Percentiles rank a stretch among this genome's conserved stretches.
Evolutionary conservation across 1,140 invertebrate genomes (phyloP).

Genomic region (Aphelenchoides besseyi): DNA sequence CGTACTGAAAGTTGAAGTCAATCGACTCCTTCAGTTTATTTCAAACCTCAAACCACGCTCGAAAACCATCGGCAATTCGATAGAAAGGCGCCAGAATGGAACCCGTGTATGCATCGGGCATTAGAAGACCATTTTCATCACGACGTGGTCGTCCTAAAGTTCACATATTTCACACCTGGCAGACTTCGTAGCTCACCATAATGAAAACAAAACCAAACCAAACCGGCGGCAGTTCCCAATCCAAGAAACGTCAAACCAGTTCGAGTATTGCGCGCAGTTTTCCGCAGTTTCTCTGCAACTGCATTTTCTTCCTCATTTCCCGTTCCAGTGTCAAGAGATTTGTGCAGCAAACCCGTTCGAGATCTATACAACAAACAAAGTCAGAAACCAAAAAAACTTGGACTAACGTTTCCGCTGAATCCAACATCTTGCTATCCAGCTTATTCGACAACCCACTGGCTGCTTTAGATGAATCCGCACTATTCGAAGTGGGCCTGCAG

Average conservation of each 20-base stretch:
- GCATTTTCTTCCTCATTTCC: conserved; percentile 18
- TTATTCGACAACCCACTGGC: not conserved
- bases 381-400: not conserved
- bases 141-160: conserved; percentile 41
- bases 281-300: conserved; percentile 38
- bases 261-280: conserved; percentile 39
- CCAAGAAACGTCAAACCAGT: conserved; percentile 36
- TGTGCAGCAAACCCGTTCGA: not conserved
- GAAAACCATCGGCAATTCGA: conserved; percentile 47
- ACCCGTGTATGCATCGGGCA: conserved; percentile 45
- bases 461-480: not conserved
- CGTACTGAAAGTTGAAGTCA: conserved; percentile 46
- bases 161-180: not conserved
- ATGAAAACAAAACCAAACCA: conserved; percentile 51
- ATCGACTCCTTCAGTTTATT: conserved; percentile 12
- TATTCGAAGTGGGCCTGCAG: not conserved
- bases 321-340: not conserved
- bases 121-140: conserved; percentile 44
- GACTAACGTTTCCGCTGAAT: not conserved
- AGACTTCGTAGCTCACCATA: conserved; percentile 33
- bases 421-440: not conserved
- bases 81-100: conserved; percentile 46
- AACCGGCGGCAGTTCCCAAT: conserved; percentile 30
- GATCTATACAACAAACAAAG: not conserved
- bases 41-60: conserved; percentile 48